These are phyloP conservation scores for Tipula vernalis DNA, from an alignment of 2,888 invertebrate species.

Conservation along the genomic window DNA sequence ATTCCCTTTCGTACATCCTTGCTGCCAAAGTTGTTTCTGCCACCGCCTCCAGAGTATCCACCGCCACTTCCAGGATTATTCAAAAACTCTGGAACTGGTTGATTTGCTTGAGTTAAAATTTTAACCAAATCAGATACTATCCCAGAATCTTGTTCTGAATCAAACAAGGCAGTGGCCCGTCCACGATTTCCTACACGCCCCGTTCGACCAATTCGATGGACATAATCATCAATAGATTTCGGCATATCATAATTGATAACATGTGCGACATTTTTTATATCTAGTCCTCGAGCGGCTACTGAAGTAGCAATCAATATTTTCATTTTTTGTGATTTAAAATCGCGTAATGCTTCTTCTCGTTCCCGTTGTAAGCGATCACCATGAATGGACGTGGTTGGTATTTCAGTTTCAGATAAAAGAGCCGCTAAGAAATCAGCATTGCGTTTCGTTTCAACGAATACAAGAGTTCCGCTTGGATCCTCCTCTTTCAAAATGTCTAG, in stretches of 20 bases:
- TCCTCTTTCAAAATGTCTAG: slow-evolving; percentile 32
- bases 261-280: slow-evolving; percentile 75
- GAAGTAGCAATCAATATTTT: slow-evolving; percentile 86
- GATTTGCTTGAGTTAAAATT: slow-evolving; percentile 65
- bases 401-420: slow-evolving; percentile 62
- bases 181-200: slow-evolving; percentile 88
- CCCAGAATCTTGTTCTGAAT: slow-evolving; percentile 45
- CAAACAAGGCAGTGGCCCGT: slow-evolving; percentile 75
- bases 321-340: slow-evolving; percentile 67
- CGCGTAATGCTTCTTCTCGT: slow-evolving; percentile 85
- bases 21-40: slow-evolving; percentile 50
- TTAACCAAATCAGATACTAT: slow-evolving; percentile 53
- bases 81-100: slow-evolving; percentile 68
- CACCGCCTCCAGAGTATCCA: slow-evolving; percentile 30
- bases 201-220: slow-evolving; percentile 89
- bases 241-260: slow-evolving; percentile 91
- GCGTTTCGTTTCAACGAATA: slow-evolving; percentile 85
- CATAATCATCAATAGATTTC: slow-evolving; percentile 81
- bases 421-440: slow-evolving; percentile 84
- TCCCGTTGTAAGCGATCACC: slow-evolving; percentile 94
- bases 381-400: slow-evolving; percentile 93
- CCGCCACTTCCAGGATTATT: slow-evolving; percentile 37
- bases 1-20: slow-evolving; percentile 42
- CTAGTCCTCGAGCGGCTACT: slow-evolving; percentile 88
- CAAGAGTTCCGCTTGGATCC: slow-evolving; percentile 45